Evolutionary conservation across 2,888 invertebrate genomes (phyloP).

Genomic region (Leptopilina syphax): DNA sequence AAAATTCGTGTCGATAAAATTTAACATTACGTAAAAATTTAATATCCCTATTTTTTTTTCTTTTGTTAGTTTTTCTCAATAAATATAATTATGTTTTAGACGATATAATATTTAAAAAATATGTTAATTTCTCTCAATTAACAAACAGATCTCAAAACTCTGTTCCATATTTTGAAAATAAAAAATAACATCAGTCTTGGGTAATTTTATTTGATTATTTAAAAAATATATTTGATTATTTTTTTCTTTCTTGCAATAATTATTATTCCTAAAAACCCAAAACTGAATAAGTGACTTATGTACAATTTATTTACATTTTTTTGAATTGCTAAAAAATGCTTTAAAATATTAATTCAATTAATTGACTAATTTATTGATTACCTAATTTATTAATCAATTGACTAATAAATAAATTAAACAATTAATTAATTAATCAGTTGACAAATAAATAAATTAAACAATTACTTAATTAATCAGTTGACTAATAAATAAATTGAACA

Average conservation of each 20-base stretch:
- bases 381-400: no score
- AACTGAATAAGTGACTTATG: background rate
- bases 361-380: no score
- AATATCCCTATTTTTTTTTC: constrained; percentile 58
- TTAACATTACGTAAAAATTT: background rate
- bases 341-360: no score
- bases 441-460: no score
- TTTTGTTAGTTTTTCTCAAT: constrained; percentile 67
- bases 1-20: constrained; percentile 54
- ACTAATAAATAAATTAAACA: no score
- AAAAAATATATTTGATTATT: constrained; percentile 43
- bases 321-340: background rate
- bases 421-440: no score
- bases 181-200: constrained; percentile 43
- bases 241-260: background rate
- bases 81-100: constrained; percentile 59
- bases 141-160: constrained; percentile 54
- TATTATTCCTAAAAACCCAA: background rate
- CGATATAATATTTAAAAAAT: background rate
- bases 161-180: constrained; percentile 57
- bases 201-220: constrained; percentile 32
- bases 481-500: no score
- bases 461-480: no score
- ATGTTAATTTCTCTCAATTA: constrained; percentile 46
- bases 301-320: background rate